phyloP scores from a whole-genome alignment of 2,888 invertebrate species.

The Laspeyria flexula region DNA sequence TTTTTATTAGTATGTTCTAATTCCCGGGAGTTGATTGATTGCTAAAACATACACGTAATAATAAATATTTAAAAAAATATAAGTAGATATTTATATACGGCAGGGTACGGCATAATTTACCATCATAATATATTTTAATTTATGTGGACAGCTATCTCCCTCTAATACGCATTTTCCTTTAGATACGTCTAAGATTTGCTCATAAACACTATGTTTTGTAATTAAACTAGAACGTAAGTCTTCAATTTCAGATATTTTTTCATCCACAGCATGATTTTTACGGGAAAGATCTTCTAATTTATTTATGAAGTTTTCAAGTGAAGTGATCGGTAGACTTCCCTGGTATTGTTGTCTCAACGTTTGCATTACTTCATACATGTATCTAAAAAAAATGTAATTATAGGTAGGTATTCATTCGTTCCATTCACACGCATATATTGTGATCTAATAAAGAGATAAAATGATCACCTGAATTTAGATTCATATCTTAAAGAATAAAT shows the following conservation, averaged over 20 bases:
- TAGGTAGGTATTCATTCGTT: too few species aligned
- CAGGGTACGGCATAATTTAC: slow-evolving; percentile 43
- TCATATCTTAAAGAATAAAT: slow-evolving; percentile 70
- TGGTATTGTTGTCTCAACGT: slow-evolving; percentile 75
- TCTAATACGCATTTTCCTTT: slow-evolving; percentile 66
- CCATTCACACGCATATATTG: too few species aligned
- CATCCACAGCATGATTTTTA: slow-evolving; percentile 61
- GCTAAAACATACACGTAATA: slow-evolving; percentile 48
- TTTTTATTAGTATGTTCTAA: slow-evolving; percentile 65
- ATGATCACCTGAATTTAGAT: slow-evolving; percentile 71
- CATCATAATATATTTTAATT: slow-evolving; percentile 62
- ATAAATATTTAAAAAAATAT: too few species aligned
- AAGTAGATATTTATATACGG: background rate
- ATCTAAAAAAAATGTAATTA: slow-evolving; percentile 56
- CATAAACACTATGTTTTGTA: slow-evolving; percentile 70
- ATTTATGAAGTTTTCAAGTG: slow-evolving; percentile 70
- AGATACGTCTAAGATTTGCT: slow-evolving; percentile 69
- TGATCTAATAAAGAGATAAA: background rate
- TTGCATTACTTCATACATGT: slow-evolving; percentile 71
- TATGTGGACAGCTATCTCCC: slow-evolving; percentile 68
- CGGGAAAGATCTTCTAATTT: slow-evolving; percentile 63
- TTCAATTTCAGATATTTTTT: slow-evolving; percentile 72
- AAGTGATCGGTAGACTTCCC: slow-evolving; percentile 68
- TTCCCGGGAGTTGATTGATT: slow-evolving; percentile 63
- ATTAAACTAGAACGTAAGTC: slow-evolving; percentile 66